phyloP scores from a whole-genome alignment of 2,888 invertebrate genomes.

The Ophion costatus region DNA sequence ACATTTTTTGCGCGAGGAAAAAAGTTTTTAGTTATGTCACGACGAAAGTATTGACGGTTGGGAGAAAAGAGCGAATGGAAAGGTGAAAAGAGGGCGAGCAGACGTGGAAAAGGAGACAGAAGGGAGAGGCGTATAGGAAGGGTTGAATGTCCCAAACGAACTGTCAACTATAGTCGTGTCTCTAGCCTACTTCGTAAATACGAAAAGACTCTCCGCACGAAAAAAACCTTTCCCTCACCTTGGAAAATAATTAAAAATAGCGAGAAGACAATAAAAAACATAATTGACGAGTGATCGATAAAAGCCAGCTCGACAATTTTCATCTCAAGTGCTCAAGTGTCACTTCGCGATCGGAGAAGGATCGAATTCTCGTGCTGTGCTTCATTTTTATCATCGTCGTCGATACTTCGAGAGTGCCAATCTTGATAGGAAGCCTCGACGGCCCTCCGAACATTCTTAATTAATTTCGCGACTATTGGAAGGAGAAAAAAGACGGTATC shows the following conservation, averaged over 20 bases:
- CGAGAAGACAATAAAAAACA: too few species aligned
- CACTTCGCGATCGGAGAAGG: conserved; percentile 7
- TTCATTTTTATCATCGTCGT: conserved; percentile 5
- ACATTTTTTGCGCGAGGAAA: too few species aligned
- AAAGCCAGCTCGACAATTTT: too few species aligned
- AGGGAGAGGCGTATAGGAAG: conserved; percentile 4
- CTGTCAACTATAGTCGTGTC: too few species aligned
- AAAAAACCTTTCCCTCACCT: too few species aligned
- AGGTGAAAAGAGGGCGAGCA: conserved; percentile 42
- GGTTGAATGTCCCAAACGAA: conserved; percentile 58
- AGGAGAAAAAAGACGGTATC: too few species aligned
- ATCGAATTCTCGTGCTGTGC: conserved; percentile 12
- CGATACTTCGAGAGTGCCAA: conserved; percentile 1
- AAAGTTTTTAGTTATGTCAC: neutral
- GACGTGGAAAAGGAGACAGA: conserved; percentile 22
- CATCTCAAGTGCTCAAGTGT: conserved; percentile 24
- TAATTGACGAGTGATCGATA: too few species aligned
- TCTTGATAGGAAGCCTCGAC: conserved; percentile 49
- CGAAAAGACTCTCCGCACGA: too few species aligned
- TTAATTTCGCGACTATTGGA: too few species aligned
- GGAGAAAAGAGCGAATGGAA: conserved; percentile 23
- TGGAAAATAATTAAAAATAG: too few species aligned
- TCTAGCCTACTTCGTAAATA: too few species aligned
- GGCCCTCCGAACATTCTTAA: conserved; percentile 33
- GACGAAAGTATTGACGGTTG: neutral